Conservation (phyloP, 2,888 invertebrate species). For the Octonoba sinensis region DNA sequence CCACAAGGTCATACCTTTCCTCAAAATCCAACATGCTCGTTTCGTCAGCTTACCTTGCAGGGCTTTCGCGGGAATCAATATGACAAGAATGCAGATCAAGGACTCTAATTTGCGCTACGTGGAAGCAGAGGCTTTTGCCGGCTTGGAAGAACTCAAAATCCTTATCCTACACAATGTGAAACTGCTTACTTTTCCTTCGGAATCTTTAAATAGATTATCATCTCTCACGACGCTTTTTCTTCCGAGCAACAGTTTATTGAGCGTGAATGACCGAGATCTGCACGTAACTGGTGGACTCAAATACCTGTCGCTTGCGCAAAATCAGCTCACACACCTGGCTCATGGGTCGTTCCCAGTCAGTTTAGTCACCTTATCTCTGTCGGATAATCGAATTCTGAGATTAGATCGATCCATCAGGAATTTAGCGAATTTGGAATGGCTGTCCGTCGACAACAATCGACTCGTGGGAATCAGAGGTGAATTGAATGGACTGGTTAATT, state of each 20-base stretch:
- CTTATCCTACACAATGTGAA: slow-evolving; percentile 45
- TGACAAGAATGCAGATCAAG: slow-evolving; percentile 42
- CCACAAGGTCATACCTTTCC: slow-evolving; percentile 38
- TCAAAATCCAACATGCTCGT: slow-evolving; percentile 36
- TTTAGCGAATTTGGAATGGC: slow-evolving; percentile 43
- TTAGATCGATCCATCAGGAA: slow-evolving; percentile 38
- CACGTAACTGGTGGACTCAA: slow-evolving; percentile 19
- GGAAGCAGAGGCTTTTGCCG: slow-evolving; percentile 41
- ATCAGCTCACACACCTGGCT: slow-evolving; percentile 78
- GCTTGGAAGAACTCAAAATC: slow-evolving; percentile 32
- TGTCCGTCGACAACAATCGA: slow-evolving; percentile 49
- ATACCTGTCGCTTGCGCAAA: slow-evolving; percentile 76
- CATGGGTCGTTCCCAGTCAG: slow-evolving; percentile 78
- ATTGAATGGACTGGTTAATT: slow-evolving; percentile 37
- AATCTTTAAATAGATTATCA: slow-evolving; percentile 28
- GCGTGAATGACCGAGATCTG: slow-evolving; percentile 14
- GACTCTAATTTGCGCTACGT: slow-evolving; percentile 38
- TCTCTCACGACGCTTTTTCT: slow-evolving; percentile 35
- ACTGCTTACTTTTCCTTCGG: slow-evolving; percentile 31
- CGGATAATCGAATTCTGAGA: slow-evolving; percentile 74
- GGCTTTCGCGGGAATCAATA: slow-evolving; percentile 43
- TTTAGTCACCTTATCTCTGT: slow-evolving; percentile 80
- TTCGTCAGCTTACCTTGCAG: slow-evolving; percentile 38
- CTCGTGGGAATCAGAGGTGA: slow-evolving; percentile 44
- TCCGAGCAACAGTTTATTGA: slow-evolving; percentile 27